phyloP scores from a whole-genome alignment of 2,797 vertebrate genomes.

The Poecilia wingei region DNA sequence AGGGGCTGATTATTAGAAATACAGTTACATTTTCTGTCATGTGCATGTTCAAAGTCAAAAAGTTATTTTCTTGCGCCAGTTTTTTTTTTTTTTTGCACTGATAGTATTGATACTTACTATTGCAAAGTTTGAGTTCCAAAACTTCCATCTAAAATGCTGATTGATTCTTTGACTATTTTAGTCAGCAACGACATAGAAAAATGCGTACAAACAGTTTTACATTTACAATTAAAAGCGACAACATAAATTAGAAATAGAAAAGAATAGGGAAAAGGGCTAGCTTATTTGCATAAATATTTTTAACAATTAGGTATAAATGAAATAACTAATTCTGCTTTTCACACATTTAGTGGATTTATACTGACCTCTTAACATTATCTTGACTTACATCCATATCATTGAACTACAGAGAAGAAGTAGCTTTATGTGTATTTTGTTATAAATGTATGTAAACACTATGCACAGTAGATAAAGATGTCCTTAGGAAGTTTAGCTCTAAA shows the following conservation, averaged over 20 bases:
- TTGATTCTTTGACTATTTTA: background rate
- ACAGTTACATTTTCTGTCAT: background rate
- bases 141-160: background rate
- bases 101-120: background rate
- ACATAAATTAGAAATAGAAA: background rate
- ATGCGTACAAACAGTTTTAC: background rate
- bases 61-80: background rate
- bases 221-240: background rate
- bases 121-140: background rate
- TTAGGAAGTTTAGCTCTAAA: constrained; percentile 19
- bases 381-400: background rate
- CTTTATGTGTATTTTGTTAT: background rate
- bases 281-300: background rate
- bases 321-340: background rate
- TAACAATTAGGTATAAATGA: background rate
- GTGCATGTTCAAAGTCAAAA: background rate
- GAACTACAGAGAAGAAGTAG: background rate
- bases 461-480: constrained; percentile 18
- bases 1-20: background rate
- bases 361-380: background rate
- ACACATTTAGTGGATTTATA: background rate
- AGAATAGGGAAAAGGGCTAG: background rate
- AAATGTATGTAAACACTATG: constrained; percentile 4
- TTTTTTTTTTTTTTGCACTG: background rate
- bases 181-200: background rate